Base-by-base conservation (phyloP, 2,888 invertebrate species). In the Mythimna lalbum region DNA sequence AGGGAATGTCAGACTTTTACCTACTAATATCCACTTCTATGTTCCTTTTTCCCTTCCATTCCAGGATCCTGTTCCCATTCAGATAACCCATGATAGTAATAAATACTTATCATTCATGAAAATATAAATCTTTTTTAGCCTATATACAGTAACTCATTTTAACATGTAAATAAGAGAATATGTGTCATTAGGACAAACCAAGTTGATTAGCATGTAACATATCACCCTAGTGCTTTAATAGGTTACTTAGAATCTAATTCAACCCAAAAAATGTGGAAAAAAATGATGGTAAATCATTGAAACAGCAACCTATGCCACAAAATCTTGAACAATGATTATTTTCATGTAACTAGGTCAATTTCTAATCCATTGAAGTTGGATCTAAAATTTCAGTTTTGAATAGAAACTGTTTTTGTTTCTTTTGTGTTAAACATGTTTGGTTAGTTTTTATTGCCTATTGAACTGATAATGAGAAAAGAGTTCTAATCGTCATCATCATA, bases 311-410 rank as follows among this genome's bases (percentile, higher is more conserved):
- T 76, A 81, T 63, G 73, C 78, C 82, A 86, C 71, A 76, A 84
- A 85, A 84, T 79, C 82, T 78, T 86, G 80, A 88, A 88, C 89
- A 89, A 89, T 87, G 82, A 87, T 86, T 82, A 82, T 86, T 88
- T 83, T 78, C 79, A 86, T 86, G 86, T 82, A 91, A 89, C 86
- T 91, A 86, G 93, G 92, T 90, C 91, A 91, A 90, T 92, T 92
- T 92, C 91, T 91, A 92, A 92, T 90, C 87, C 86, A 90, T 90
- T 90, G 86, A 86, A 83, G 75, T 83, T 80, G 86, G 76, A 85
- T 80, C 80, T 85, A 83, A 88, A 87, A 80, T 84, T 73, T 73
- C 65, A 78, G 79, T 83, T 82, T 80, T 67, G 69, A 78, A 78
- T 76, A 55, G 78, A 55, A 70, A 36, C 59, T 43, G 19, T 71